These are phyloP conservation scores for Osmerus eperlanus DNA, from an alignment of 2,113 vertebrate genomes.

Conservation along the genomic window DNA sequence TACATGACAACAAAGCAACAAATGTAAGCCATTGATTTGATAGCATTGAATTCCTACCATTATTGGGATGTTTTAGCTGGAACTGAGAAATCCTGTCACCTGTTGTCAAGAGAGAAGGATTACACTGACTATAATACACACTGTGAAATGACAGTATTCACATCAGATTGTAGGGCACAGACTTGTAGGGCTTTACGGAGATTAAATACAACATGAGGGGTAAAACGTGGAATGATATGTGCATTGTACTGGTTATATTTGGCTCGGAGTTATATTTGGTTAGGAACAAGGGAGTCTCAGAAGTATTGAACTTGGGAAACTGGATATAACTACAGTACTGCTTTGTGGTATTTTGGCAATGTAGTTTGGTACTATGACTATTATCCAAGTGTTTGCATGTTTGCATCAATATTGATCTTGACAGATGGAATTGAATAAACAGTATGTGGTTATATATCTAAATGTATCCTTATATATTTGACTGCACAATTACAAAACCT, in stretches of 20 bases:
- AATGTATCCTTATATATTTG: too few species aligned
- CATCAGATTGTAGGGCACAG: conserved; percentile 22
- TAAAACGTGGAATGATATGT: conserved; percentile 26
- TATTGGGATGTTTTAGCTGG: conserved; percentile 9
- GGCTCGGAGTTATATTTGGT: too few species aligned
- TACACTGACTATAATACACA: conserved; percentile 33
- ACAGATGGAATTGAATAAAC: too few species aligned
- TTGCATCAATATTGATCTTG: too few species aligned
- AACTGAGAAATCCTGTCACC: conserved; percentile 30
- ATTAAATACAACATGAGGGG: conserved; percentile 23
- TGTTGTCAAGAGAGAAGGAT: conserved; percentile 34
- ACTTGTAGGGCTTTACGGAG: conserved; percentile 37
- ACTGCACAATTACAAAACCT: too few species aligned
- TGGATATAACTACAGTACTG: too few species aligned
- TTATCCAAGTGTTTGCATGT: too few species aligned
- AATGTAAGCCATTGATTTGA: neutral
- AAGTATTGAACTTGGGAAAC: too few species aligned
- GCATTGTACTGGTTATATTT: conserved; percentile 5
- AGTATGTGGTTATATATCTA: too few species aligned
- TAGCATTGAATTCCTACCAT: neutral
- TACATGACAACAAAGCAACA: neutral
- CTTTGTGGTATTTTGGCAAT: too few species aligned
- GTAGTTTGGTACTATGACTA: too few species aligned
- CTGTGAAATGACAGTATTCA: conserved; percentile 35
- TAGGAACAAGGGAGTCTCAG: neutral